Percentiles rank a stretch among this genome's conserved stretches.
Evolutionary conservation across 1,140 invertebrate genomes (phyloP).

Genomic region (Hypsibius dujardini): DNA sequence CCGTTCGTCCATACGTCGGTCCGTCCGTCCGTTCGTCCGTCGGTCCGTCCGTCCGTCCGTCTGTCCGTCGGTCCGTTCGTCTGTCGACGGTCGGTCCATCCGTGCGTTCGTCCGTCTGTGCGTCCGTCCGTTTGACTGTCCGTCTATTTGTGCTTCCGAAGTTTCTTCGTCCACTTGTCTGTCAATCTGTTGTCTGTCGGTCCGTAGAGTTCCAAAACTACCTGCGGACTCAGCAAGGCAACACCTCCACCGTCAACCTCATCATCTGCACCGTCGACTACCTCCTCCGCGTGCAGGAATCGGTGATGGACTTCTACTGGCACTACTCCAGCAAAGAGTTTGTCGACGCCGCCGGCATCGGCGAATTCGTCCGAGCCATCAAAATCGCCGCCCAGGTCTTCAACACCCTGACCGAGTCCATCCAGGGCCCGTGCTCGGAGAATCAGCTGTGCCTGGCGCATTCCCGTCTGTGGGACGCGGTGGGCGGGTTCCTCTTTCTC

Average conservation of each 20-base stretch:
- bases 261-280: constrained; percentile 99
- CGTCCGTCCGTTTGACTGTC: too few relatives aligned
- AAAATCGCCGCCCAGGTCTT: constrained; percentile 95
- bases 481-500: constrained; percentile 95
- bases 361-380: constrained; percentile 93
- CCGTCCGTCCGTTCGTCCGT: too few relatives aligned
- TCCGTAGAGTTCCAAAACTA: constrained; percentile 94
- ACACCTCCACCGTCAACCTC: constrained; percentile 89
- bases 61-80: too few relatives aligned
- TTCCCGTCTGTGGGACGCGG: constrained; percentile 96
- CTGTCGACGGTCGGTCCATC: too few relatives aligned
- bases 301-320: constrained; percentile 99
- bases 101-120: too few relatives aligned
- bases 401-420: constrained; percentile 97
- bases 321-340: constrained; percentile 98
- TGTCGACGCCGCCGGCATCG: constrained; percentile 66
- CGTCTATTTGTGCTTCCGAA: too few relatives aligned
- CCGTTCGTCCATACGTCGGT: too few relatives aligned
- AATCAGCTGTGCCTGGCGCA: constrained; percentile 98
- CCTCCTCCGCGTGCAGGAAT: constrained; percentile 69
- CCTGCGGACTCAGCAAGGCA: constrained; percentile 88
- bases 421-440: constrained; percentile 82
- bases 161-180: too few relatives aligned
- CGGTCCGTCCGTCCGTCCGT: too few relatives aligned
- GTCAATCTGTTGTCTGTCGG: too few relatives aligned